Evolutionary conservation across 1,140 invertebrate genomes (phyloP), one percentile per base, ranked within the genome.

Genomic region (Chlorops oryzae): DNA sequence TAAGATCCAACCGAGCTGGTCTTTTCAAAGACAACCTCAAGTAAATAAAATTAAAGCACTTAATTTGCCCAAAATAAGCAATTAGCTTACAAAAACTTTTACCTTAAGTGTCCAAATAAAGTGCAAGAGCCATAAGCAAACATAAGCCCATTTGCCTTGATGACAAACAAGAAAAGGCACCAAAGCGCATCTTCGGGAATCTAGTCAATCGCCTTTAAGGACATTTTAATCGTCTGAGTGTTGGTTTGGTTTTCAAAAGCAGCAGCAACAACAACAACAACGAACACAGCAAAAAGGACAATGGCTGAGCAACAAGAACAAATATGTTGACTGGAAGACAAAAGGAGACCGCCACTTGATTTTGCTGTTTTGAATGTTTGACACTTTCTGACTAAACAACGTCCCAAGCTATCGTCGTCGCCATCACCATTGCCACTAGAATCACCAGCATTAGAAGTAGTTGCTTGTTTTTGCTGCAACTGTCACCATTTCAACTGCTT

Each of bases 41-140:
- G 50, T 52, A 52, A 54, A 54, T 50, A 54, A 54, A 54, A 50
- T 54, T 69, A 69, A 65, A 63, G 66, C 65, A 69, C 69, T 69
- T 69, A 69, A 69, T 69, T 69, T 65, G 65, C 65, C 68, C 65
- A 69, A 69, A 69, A 69, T 66, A 69, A 69, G 54, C 65, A 69
- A 69, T 69, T 69, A 69, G 65, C 65, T 68, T 52, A 62, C 39
- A 69, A 69, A 69, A n/a, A n/a, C n/a, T 59, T 69, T 69, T 69
- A 63, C 61, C 65, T 63, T 68, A 68, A 68, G 65, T 68, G 64
- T 68, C 61, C 58, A 68, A 65, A 68, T n/a, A n/a, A n/a, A n/a
- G n/a, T n/a, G n/a, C n/a, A n/a, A n/a, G n/a, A n/a, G n/a, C n/a
- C n/a, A n/a, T n/a, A 59, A 68, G 51, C 51, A 54, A 57, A 50